Base-by-base conservation (phyloP, 2,113 vertebrate species). In the Oryzias javanicus region DNA sequence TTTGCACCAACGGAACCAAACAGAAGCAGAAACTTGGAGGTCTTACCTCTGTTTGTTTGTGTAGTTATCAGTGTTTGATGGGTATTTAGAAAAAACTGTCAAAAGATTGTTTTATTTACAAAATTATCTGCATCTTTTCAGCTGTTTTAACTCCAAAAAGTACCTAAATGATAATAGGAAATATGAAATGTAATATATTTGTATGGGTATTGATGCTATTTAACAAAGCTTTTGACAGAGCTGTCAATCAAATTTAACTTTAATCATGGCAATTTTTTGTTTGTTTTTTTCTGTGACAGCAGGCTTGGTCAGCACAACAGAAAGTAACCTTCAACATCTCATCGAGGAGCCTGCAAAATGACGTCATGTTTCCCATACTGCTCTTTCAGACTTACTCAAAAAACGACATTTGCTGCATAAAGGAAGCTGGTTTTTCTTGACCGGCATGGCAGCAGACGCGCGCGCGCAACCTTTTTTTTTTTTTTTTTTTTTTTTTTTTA, bases 301-400 rank as follows among this genome's bases (percentile, higher is more conserved):
- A 85, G 79, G 92, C 91, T 83, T 71, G 74, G 91, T 92, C 94
- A 95, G 92, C 92, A 86, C 78, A 91, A 72, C 87, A 81, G 69
- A 88, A 89, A 87, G 83, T 80, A 70, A 89, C 89, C 89, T 88
- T 88, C 86, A 86, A 88, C 88, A 91, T 91, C 92, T 83, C 82
- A 82, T 78, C 90, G 91, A 92, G 91, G 90, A 86, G 89, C 82
- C 94, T 93, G 95, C 94, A 94, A 93, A 90, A 95, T 98, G 95
- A 98, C 94, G 94, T 95, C 84, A 97, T 94, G 92, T 89, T 78
- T 15, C 57, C 60, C 20, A 64, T 70, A 27, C 22, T 75, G 48
- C 60, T 69, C 40, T 61, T 80, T 24, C 65, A 66, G 46, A 57
- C 48, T 27, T 1, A 27, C 25, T 69, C 52, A 62, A 56, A 5